phyloP scores from a whole-genome alignment of 2,113 vertebrate genomes.

The Pardalotus punctatus region DNA sequence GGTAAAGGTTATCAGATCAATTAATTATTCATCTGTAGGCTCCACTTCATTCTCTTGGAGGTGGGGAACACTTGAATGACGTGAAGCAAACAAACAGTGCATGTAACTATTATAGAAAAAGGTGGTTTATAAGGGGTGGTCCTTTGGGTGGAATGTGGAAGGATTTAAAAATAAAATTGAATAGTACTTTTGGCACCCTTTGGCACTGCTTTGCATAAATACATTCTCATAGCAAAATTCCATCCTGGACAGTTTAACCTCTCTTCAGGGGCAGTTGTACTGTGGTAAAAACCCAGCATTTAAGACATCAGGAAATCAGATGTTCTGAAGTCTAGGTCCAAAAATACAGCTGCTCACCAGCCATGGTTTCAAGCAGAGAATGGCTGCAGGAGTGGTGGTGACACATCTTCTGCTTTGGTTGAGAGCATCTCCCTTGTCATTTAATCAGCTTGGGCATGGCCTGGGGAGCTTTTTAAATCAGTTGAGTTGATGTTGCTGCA shows the following conservation, averaged over 20 bases:
- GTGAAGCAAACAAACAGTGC: neutral
- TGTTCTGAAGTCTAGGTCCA: neutral
- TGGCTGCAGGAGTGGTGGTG: neutral
- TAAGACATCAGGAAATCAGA: neutral
- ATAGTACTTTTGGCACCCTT: neutral
- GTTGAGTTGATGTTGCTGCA: neutral
- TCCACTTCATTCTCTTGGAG: neutral
- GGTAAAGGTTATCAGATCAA: neutral
- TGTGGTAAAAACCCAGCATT: neutral
- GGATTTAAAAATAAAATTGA: neutral
- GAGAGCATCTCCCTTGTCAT: neutral
- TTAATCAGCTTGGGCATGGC: neutral
- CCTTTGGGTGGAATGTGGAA: neutral
- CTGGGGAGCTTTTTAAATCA: neutral
- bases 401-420: neutral
- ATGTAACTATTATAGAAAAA: neutral
- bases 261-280: neutral
- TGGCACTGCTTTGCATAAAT: neutral
- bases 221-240: neutral
- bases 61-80: neutral
- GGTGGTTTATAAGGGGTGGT: fast-evolving
- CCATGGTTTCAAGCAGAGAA: neutral
- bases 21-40: neutral
- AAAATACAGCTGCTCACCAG: neutral
- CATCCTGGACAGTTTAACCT: neutral